phyloP scores from a whole-genome alignment of 2,797 vertebrate species.

The Mastacembelus armatus region DNA sequence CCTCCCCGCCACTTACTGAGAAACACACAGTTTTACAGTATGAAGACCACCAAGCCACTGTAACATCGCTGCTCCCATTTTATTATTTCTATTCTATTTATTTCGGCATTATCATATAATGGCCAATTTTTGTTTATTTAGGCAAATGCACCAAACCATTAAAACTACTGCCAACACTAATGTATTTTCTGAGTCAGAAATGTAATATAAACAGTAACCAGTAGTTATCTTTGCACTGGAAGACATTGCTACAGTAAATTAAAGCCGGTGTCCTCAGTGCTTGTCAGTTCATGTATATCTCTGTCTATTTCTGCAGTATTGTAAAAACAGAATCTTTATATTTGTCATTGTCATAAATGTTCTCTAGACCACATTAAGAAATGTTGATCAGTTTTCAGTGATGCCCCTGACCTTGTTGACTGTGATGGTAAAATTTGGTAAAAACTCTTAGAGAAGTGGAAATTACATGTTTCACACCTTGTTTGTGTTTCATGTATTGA shows the following conservation, averaged over 20 bases:
- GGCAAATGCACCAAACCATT: conserved; percentile 53
- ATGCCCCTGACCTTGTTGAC: conserved; percentile 20
- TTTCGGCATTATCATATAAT: conserved; percentile 33
- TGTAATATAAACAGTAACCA: conserved; percentile 54
- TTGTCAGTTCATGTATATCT: conserved; percentile 33
- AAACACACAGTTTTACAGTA: conserved; percentile 13
- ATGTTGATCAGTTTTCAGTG: conserved; percentile 11
- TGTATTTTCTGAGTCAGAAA: conserved; percentile 38
- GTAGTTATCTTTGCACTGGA: conserved; percentile 52
- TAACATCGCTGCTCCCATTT: conserved; percentile 11
- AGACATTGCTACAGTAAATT: conserved; percentile 20
- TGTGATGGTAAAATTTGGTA: conserved; percentile 24
- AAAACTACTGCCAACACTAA: conserved; percentile 49
- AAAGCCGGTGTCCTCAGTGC: conserved; percentile 4
- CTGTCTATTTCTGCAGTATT: conserved; percentile 7
- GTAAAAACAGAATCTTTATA: conserved; percentile 2
- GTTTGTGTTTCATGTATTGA: conserved; percentile 41
- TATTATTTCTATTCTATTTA: background rate
- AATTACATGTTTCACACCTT: conserved; percentile 54
- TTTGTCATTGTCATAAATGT: conserved; percentile 13
- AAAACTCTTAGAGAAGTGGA: conserved; percentile 35
- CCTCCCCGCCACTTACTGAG: background rate
- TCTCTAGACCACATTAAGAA: conserved; percentile 1
- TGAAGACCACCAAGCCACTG: conserved; percentile 14
- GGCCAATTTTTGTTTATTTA: conserved; percentile 51